phyloP scores from a whole-genome alignment of 2,113 vertebrate genomes.

The Callionymus lyra region DNA sequence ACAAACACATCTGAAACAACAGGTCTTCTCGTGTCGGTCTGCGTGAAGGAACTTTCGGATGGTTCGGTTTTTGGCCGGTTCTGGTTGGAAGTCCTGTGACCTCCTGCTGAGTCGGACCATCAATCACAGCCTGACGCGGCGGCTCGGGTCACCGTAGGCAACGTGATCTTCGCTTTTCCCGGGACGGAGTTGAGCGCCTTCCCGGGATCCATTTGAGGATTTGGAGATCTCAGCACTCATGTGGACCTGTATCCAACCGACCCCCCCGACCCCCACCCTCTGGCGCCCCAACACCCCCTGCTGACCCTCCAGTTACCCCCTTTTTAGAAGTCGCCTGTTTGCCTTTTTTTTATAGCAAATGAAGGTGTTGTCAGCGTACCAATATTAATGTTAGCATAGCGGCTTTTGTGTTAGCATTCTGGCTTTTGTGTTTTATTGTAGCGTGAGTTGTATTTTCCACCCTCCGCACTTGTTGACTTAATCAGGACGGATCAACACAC shows the following conservation, averaged over 20 bases:
- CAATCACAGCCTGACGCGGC: constrained; percentile 35
- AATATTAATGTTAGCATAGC: not conserved
- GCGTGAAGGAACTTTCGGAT: too few relatives aligned
- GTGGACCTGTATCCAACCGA: not conserved
- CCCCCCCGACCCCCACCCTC: too few relatives aligned
- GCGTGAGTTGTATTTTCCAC: too few relatives aligned
- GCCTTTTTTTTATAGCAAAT: not conserved
- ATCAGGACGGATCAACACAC: not conserved
- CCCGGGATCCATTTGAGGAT: constrained; percentile 30
- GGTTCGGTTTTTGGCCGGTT: too few relatives aligned
- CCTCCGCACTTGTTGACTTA: too few relatives aligned
- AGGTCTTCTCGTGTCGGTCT: too few relatives aligned
- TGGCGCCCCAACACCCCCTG: not conserved
- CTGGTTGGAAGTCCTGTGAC: not conserved
- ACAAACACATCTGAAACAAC: too few relatives aligned
- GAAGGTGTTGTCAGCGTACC: too few relatives aligned
- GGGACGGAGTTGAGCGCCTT: constrained; percentile 13
- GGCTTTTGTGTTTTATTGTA: not conserved
- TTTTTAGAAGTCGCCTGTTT: not conserved
- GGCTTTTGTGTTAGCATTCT: not conserved
- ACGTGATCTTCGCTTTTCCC: constrained; percentile 46
- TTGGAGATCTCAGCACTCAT: constrained; percentile 1
- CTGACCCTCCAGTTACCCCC: not conserved
- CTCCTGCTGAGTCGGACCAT: constrained; percentile 25
- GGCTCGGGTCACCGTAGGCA: constrained; percentile 28